Evolutionary conservation across 2,797 vertebrate genomes (phyloP), one percentile per base, ranked within the genome.

Genomic region (Rhinichthys osculus): DNA sequence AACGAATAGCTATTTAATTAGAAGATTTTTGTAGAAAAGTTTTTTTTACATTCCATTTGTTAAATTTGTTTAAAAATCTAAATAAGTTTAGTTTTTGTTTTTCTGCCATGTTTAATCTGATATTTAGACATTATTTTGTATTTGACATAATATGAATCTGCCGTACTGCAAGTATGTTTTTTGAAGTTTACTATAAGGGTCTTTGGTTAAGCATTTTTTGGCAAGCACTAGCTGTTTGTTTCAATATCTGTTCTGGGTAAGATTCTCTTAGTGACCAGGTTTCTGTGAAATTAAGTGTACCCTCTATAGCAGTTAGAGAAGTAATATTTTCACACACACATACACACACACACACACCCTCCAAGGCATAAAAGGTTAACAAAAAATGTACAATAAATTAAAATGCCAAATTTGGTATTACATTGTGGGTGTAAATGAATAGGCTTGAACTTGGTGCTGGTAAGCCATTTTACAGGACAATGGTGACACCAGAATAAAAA

Each of bases 1-100:
- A 30, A 14, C 13, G 7, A 54, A 81, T 54, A 42, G 50, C 66
- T 71, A 21, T 70, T 81, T 78, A 17, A 78, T 78, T n/a, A 27
- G 7, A 57, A n/a, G 0, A 11, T 35, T 21, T 23, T 74, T 30
- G 16, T 52, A 1, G 1, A n/a, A n/a, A n/a, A 3, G 4, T 16
- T 73, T 73, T 40, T 38, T 19, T 54, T 42, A 27, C 4, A 19
- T 44, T 71, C 16, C 2, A 33, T 6, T 73, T 33, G n/a, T 73
- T 54, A 2, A 7, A 6, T 76, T 54, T 13, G 44, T 54, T 54
- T 54, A 14, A 38, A 38, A 38, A 35, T 14, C 19, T 14, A 57
- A 77, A n/a, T 7, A 35, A 38, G 33, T 57, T 52, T 74, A 50
- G 16, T 52, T 74, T 42, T 52, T 21, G 30, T 7, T 44, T 30